Base-by-base conservation (phyloP, 2,888 invertebrate genomes). In the Acanthosoma haemorrhoidale region DNA sequence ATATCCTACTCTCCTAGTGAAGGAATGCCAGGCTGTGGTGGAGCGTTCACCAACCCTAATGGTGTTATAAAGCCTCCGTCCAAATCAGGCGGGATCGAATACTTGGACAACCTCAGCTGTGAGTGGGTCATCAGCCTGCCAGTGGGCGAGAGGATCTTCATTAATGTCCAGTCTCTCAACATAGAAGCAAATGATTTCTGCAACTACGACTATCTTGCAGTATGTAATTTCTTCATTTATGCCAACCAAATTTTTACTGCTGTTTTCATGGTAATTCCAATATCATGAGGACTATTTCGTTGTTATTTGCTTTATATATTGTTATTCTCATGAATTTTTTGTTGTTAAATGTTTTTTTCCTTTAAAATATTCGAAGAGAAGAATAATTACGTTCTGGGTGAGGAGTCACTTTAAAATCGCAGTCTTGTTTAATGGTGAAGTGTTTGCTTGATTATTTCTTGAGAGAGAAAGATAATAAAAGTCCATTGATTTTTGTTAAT, bases 21-120 rank as follows among this genome's bases (percentile, higher is more conserved):
- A 79, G 87, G 88, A 3, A 78, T 88, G 64, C 92, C 92, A 0
- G 93, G 92, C 1, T 94, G 94, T 78, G 94, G 94, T 2, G 94
- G 93, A 0, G 80, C 85, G 34, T 87, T 84, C 73, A 91, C 91
- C 0, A 76, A 80, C 4, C 81, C 84, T 4, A 80, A 78, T 70
- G 94, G 90, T 1, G 83, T 84, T 75, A 85, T 94, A 21, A 78
- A 79, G 1, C 86, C 90, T 0, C 63, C 36, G n/a, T 9, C 31
- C 0, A 36, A 34, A 38, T 58, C 39, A 29, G 61, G 43, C 6
- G 70, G 63, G 11, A 67, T 41, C 5, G n/a, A 36, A 4, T 73
- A 90, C 77, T 78, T 83, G 1, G 79, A 83, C 68, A 84, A 86
- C 73, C 77, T 88, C 63, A 78, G 85, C 60, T 96, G 96, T 77